Percentiles rank a stretch among this genome's conserved stretches.
These are phyloP conservation scores for Miniopterus natalensis DNA, from an alignment of 2,113 vertebrate genomes.

Conservation along the genomic window DNA sequence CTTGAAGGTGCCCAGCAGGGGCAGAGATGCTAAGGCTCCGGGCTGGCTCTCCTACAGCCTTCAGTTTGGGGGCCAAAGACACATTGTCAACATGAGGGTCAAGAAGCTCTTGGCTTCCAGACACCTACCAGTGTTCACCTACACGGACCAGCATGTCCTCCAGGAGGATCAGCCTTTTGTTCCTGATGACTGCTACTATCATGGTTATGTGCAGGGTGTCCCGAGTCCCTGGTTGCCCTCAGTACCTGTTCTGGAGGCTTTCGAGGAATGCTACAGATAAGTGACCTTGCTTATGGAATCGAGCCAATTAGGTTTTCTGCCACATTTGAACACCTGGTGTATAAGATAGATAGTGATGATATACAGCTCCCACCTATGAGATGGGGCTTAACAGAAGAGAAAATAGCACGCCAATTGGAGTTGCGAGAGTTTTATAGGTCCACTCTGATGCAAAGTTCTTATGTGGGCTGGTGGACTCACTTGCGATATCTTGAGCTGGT, in stretches of 20 bases:
- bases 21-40: neutral
- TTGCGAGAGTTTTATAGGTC: neutral
- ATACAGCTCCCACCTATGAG: neutral
- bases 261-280: constrained; percentile 62
- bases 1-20: constrained; percentile 41
- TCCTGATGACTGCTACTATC: constrained; percentile 71
- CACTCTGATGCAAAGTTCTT: constrained; percentile 1
- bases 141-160: constrained; percentile 19
- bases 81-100: constrained; percentile 48
- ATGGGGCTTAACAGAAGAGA: constrained; percentile 72
- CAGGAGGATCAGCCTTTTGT: constrained; percentile 64
- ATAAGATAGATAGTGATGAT: constrained; percentile 42
- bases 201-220: constrained; percentile 68
- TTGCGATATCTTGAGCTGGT: constrained; percentile 69
- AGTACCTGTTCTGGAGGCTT: constrained; percentile 73
- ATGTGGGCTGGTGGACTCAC: neutral
- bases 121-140: constrained; percentile 65
- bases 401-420: neutral
- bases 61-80: constrained; percentile 32
- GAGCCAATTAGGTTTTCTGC: constrained; percentile 64
- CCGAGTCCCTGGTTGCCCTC: constrained; percentile 63
- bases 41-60: constrained; percentile 75
- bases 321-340: constrained; percentile 77
- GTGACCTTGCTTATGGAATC: constrained; percentile 69
- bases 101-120: constrained; percentile 72